Conservation (phyloP, 1,140 invertebrate genomes). For the Scaptomyza graminum region DNA sequence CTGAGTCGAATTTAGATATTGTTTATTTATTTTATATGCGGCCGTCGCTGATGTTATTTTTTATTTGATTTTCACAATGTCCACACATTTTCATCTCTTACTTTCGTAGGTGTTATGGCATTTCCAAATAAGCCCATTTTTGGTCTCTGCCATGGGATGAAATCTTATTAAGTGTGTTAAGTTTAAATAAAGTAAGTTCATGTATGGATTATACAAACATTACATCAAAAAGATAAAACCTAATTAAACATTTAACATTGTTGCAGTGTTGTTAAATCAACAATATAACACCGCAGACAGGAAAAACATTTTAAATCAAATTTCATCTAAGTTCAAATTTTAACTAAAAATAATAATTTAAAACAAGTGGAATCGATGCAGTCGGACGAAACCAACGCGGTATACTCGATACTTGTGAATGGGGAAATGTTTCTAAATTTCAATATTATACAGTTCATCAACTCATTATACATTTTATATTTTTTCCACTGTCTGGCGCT, state of each 20-base stretch:
- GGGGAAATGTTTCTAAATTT: too few species aligned
- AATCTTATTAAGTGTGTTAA: neutral
- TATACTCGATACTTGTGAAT: too few species aligned
- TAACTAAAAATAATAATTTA: too few species aligned
- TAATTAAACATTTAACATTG: neutral
- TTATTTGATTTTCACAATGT: conserved; percentile 65
- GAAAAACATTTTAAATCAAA: too few species aligned
- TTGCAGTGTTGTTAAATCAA: neutral
- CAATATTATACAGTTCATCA: too few species aligned
- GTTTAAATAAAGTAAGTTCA: neutral
- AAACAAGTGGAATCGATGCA: too few species aligned
- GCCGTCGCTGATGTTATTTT: conserved; percentile 73
- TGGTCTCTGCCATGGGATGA: conserved; percentile 30
- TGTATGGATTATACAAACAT: neutral
- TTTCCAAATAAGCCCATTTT: conserved; percentile 17
- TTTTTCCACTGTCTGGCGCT: conserved; percentile 54
- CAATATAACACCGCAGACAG: too few species aligned
- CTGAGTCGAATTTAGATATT: conserved; percentile 18
- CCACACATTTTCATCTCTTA: conserved; percentile 65
- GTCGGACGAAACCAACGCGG: too few species aligned
- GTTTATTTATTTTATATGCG: conserved; percentile 61
- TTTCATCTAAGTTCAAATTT: too few species aligned
- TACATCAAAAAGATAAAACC: neutral
- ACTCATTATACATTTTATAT: too few species aligned
- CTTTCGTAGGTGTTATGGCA: conserved; percentile 46